Evolutionary conservation across 2,888 invertebrate species (phyloP).

Genomic region (Empis stercorea): DNA sequence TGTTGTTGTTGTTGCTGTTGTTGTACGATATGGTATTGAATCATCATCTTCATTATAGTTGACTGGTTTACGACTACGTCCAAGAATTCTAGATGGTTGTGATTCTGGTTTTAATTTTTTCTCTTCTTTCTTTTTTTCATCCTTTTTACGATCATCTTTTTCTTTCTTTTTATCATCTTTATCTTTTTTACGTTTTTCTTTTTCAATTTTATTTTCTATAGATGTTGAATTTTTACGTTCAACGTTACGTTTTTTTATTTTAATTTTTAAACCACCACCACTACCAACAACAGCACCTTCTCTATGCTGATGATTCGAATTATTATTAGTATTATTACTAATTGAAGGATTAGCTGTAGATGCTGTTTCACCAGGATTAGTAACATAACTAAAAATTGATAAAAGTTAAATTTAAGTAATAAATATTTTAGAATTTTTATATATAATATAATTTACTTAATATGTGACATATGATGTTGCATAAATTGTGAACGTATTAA

Average conservation of each 20-base stretch:
- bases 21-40: neutral
- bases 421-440: no score
- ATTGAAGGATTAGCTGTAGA: no score
- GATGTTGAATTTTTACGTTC: constrained; percentile 28
- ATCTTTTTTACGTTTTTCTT: constrained; percentile 17
- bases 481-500: constrained; percentile 30
- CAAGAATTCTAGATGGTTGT: constrained; percentile 29
- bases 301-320: no score
- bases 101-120: constrained; percentile 31
- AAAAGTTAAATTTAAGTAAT: no score
- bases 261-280: neutral
- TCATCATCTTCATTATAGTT: constrained; percentile 49
- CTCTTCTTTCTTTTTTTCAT: constrained; percentile 30
- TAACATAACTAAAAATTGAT: no score
- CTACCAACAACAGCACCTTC: no score
- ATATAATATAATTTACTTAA: constrained; percentile 3
- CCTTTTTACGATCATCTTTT: constrained; percentile 12
- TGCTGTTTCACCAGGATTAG: no score
- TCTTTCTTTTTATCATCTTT: constrained; percentile 20
- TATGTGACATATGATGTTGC: constrained; percentile 29
- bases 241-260: constrained; percentile 10
- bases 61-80: constrained; percentile 46
- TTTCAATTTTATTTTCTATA: constrained; percentile 21
- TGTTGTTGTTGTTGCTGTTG: neutral
- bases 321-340: no score